Evolutionary conservation across 2,888 invertebrate species (phyloP), one percentile per base, ranked within the genome.

Genomic region (Drosophila fungiperda): DNA sequence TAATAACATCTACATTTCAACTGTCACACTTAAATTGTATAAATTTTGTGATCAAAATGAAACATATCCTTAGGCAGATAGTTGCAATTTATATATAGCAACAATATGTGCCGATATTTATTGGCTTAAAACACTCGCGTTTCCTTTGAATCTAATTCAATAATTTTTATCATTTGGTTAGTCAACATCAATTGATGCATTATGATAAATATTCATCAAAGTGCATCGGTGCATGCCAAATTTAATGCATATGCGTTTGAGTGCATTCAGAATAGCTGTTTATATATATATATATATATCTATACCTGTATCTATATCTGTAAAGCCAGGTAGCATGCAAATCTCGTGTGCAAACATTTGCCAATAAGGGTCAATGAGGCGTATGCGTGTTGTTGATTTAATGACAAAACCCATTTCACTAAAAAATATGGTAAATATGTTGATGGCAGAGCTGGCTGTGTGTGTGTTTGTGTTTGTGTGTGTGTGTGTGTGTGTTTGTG

Each of bases 361-460:
- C 49, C 32, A 65, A 53, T 12, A 11, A 6, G 40, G 71, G 48
- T 42, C 70, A 78, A 69, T 57, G 74, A 54, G 71, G 74, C 69
- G 71, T 73, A 79, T 72, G 69, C 57, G 64, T 58, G 66, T 35
- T 76, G 59, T 72, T 78, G 73, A 70, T 65, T 74, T 71, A 66
- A 68, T 63, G 53, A 17, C 59, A n/a, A 45, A 45, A 1, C 54
- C 38, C 68, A 55, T 49, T 36, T n/a, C n/a, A 38, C n/a, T 48
- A 6, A 49, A 40, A 65, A 73, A 65, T 50, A 65, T 50, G n/a
- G n/a, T 48, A 49, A 2, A 12, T 32, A 36, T 40, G 20, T 42
- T 32, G 38, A 50, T 20, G n/a, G n/a, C 20, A 8, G 11, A 1
- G 42, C 42, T 20, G n/a, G 1, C 3, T 6, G 36, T 17, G 9